Evolutionary conservation across 2,113 vertebrate species (phyloP), one percentile per base, ranked within the genome.

Genomic region (Anguilla rostrata): DNA sequence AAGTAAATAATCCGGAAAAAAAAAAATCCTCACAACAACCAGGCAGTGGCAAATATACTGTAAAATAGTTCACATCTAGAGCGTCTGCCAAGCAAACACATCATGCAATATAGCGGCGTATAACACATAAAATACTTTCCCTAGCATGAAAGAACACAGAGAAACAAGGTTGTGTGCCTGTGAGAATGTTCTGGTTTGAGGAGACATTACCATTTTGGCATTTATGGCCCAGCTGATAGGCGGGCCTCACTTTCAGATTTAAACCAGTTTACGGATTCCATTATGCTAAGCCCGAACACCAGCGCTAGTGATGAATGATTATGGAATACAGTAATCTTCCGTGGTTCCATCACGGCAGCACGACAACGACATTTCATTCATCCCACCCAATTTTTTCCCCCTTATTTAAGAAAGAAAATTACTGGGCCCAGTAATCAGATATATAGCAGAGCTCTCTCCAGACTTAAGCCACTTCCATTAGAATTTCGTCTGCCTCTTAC

Each of bases 241-340:
- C 90, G 85, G 91, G 92, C 93, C 94, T 93, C 95, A 93, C 93
- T 93, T 95, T 94, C 94, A 94, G 93, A 95, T 95, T 95, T 95
- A 95, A 95, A 95, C 94, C 95, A 96, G 95, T 96, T 96, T 96
- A 95, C 95, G 91, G 95, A 95, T 95, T 96, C 95, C 95, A 96
- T 96, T 96, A 96, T 96, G 95, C 95, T 96, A 95, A 96, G 94
- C 95, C 95, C 29, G 91, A 93, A 95, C 95, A 95, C 93, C 94
- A 94, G 92, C 93, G 93, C 89, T 93, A 94, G 94, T 95, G 95
- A 96, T 95, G 94, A 95, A 95, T 92, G 95, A 96, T 96, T 95
- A 94, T 94, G 93, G 95, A 95, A 95, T 93, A 94, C 95, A 95
- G 86, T 95, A 96, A 96, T 96, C 95, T 96, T 93, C 93, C 87